A percentile compares a stretch with the other conserved stretches of the same genome.
These are phyloP conservation scores for Aphodius granarius DNA, from an alignment of 2,888 invertebrate species.

Conservation along the genomic window DNA sequence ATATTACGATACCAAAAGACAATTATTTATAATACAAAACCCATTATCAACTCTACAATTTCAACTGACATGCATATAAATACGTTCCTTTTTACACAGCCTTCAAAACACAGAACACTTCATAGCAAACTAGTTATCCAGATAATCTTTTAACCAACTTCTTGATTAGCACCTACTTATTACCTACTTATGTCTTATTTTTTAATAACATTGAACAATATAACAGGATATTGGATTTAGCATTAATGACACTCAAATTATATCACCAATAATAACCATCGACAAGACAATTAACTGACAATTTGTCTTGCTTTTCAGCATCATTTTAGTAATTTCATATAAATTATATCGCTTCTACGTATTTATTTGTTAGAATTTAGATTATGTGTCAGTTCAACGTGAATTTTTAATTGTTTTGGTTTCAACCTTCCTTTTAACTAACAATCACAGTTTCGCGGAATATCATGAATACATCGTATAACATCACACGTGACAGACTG, in stretches of 20 bases:
- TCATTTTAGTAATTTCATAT: neutral
- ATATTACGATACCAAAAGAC: too few species aligned
- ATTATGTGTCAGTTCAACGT: neutral
- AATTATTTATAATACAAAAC: too few species aligned
- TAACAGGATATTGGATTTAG: neutral
- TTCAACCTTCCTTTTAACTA: neutral
- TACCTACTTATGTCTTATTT: too few species aligned
- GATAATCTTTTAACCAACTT: too few species aligned
- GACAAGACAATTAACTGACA: neutral
- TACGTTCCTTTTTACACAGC: too few species aligned
- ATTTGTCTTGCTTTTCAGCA: neutral
- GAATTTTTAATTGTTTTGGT: neutral
- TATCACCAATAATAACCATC: neutral
- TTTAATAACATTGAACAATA: too few species aligned
- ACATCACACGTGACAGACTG: neutral
- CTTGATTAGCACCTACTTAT: too few species aligned
- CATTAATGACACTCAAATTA: neutral
- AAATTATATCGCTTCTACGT: neutral
- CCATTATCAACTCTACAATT: too few species aligned
- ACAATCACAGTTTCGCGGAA: neutral
- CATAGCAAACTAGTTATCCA: too few species aligned
- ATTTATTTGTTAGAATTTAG: neutral
- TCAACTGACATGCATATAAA: too few species aligned
- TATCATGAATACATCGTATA: neutral
- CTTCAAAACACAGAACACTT: too few species aligned